Evolutionary conservation across 2,113 vertebrate species (phyloP), one percentile per base, ranked within the genome.

Genomic region (Blennius ocellaris): DNA sequence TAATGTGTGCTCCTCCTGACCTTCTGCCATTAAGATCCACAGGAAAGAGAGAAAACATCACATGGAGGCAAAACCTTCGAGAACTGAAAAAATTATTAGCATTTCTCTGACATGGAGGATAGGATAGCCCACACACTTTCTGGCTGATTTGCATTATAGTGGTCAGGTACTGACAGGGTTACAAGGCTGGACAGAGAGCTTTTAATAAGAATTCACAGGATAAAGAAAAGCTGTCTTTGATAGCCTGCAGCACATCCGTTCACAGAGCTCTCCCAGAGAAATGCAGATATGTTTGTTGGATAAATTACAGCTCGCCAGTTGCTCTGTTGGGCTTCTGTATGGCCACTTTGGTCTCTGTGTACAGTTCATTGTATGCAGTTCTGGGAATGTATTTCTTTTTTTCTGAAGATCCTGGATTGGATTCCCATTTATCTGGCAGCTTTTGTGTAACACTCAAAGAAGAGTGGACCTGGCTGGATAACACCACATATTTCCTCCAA

Each of bases 71-170:
- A 93, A 89, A 82, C 78, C 91, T 86, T 66, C 40, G 73, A 78
- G 58, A 85, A 65, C 86, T 61, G 82, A 84, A 85, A 84, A 92
- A 93, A 85, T 89, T 58, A 87, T 89, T 72, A 81, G 69, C 85
- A 88, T 88, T 93, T 79, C 84, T 30, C 21, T 30, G 21, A 30
- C 21, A 30, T 30, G 69, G 78, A 73, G 74, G 70, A 69, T 52
- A 53, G 58, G 56, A 74, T 84, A n/a, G 81, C 92, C 85, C 91
- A 94, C 81, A 62, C 74, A 21, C 39, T 49, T 47, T 67, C 53
- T 74, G 60, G 69, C 64, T 76, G 58, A 69, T 68, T 59, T 82
- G 65, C 71, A 68, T 87, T 76, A 58, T 61, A 72, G 65, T 60
- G 8, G 56, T 73, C 51, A 69, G 76, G 81, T 48, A 69, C 65